Evolutionary conservation across 1,140 invertebrate species (phyloP).

Genomic region (Daktulosphaira vitifoliae): DNA sequence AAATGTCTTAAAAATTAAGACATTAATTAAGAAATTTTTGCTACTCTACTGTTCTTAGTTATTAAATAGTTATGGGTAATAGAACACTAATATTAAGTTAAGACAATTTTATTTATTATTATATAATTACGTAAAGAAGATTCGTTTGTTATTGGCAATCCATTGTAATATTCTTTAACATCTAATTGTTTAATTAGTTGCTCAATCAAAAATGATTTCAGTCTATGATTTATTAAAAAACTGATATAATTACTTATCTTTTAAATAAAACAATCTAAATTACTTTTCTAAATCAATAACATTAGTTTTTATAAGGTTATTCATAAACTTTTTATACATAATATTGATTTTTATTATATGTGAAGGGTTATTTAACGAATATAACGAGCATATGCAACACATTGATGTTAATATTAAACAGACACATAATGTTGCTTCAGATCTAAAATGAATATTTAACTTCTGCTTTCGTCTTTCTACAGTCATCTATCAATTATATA

Average conservation of each 20-base stretch:
- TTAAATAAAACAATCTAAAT: neutral
- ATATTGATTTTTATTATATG: neutral
- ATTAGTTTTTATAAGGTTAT: neutral
- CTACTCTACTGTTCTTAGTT: too few species aligned
- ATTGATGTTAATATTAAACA: constrained; percentile 1
- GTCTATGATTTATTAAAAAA: neutral
- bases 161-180: neutral
- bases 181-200: neutral
- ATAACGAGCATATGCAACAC: neutral
- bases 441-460: too few species aligned
- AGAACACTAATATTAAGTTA: too few species aligned
- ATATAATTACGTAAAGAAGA: too few species aligned
- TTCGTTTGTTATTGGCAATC: neutral
- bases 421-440: neutral
- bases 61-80: too few species aligned
- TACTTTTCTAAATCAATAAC: constrained; percentile 7
- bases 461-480: neutral
- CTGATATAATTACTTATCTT: neutral
- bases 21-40: too few species aligned
- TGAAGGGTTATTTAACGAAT: neutral
- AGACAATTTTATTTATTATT: too few species aligned
- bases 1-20: too few species aligned
- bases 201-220: neutral
- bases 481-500: neutral
- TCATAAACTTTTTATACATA: neutral